A percentile compares a stretch with the other conserved stretches of the same genome.
These are phyloP conservation scores for Drosophila yooni DNA, from an alignment of 2,888 invertebrate genomes.

Conservation along the genomic window DNA sequence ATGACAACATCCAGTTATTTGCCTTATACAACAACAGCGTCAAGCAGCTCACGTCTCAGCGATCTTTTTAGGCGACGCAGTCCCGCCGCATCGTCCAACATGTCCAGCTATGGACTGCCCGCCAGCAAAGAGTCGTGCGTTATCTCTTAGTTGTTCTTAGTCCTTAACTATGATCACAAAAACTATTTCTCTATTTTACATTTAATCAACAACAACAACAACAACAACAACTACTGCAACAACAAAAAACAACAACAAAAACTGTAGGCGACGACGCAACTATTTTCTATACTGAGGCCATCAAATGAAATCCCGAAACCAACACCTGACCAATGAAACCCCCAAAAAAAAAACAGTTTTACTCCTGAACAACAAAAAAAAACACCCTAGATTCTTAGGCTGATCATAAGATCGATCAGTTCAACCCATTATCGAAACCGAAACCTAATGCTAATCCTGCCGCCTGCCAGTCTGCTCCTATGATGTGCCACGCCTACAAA, in stretches of 20 bases:
- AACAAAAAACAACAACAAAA: conserved; percentile 9
- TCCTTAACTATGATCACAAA: conserved; percentile 45
- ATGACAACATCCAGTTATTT: conserved; percentile 42
- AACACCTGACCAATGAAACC: conserved; percentile 51
- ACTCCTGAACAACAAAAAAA: conserved; percentile 14
- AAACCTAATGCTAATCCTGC: conserved; percentile 45
- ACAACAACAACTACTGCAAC: conserved; percentile 20
- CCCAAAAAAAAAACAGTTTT: conserved; percentile 3
- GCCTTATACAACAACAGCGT: conserved; percentile 35
- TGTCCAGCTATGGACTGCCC: conserved; percentile 61
- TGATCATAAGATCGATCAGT: conserved; percentile 23
- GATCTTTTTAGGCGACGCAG: conserved; percentile 82
- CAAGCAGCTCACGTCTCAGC: conserved; percentile 70
- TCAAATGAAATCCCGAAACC: conserved; percentile 40
- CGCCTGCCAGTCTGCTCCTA: conserved; percentile 67
- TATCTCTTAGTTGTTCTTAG: conserved; percentile 75
- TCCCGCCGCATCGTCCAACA: conserved; percentile 64
- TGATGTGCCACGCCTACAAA: conserved; percentile 65
- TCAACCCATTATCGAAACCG: conserved; percentile 33
- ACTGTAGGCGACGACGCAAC: conserved; percentile 67
- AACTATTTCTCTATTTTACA: conserved; percentile 60
- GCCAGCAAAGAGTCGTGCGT: conserved; percentile 84
- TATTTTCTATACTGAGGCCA: conserved; percentile 68
- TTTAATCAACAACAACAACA: conserved; percentile 43
- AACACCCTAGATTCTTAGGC: conserved; percentile 33